Conservation (phyloP, 2,888 invertebrate genomes). For the Megalurothrips usitatus region DNA sequence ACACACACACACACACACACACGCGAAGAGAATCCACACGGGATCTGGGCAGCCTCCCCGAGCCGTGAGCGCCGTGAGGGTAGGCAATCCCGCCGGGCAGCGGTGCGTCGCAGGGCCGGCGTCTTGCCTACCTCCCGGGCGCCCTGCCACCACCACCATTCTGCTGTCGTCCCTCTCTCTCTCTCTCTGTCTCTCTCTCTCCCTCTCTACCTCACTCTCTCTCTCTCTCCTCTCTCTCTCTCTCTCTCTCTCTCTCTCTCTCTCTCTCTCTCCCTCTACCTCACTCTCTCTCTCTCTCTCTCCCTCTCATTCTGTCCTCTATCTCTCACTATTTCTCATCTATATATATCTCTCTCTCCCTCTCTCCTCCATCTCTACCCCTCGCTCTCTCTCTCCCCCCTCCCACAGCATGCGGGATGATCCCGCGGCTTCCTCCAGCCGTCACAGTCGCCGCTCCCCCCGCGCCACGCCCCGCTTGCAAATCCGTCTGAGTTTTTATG, state of each 20-base stretch:
- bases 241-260: background rate
- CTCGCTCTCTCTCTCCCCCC: background rate
- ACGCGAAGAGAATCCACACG: too few relatives aligned
- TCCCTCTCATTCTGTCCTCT: background rate
- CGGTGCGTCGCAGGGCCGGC: too few relatives aligned
- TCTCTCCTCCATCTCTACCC: background rate
- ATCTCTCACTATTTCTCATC: background rate
- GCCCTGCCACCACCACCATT: too few relatives aligned
- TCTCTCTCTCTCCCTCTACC: background rate
- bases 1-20: too few relatives aligned
- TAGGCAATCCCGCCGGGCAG: too few relatives aligned
- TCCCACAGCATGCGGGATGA: background rate
- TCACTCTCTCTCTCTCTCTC: background rate
- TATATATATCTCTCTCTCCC: background rate
- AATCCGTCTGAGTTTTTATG: slow-evolving; percentile 1
- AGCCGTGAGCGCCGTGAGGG: too few relatives aligned
- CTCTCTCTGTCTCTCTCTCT: background rate
- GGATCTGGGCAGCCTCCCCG: too few relatives aligned
- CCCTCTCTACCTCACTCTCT: background rate
- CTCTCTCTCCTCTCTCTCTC: background rate
- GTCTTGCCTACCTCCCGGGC: too few relatives aligned
- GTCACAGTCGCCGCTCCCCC: background rate
- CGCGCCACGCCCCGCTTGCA: background rate
- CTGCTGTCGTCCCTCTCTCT: background rate
- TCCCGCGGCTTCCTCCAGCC: background rate